These are phyloP conservation scores for Oenanthe oenanthe DNA, from an alignment of 2,113 vertebrate genomes.

Conservation along the genomic window DNA sequence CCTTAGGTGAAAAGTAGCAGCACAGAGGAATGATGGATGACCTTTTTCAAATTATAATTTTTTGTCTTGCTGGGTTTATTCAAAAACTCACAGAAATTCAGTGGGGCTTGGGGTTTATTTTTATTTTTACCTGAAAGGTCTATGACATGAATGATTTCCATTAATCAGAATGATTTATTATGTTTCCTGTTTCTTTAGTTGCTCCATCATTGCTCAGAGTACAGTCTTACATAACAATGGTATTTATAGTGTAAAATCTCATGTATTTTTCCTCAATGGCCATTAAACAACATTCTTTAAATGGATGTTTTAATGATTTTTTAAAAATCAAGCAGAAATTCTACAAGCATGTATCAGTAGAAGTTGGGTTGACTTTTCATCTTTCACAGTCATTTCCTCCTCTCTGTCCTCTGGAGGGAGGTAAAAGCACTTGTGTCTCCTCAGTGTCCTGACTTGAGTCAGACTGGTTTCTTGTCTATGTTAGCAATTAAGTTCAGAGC, in stretches of 20 bases:
- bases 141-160: not conserved
- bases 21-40: not conserved
- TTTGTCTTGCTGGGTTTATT: not conserved
- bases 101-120: not conserved
- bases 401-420: not conserved
- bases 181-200: not conserved
- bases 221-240: not conserved
- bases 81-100: not conserved
- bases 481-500: not conserved
- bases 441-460: not conserved
- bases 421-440: not conserved
- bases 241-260: not conserved
- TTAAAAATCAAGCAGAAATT: not conserved
- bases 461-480: not conserved
- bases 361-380: not conserved
- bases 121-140: not conserved
- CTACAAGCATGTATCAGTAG: not conserved
- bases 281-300: not conserved
- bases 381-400: not conserved
- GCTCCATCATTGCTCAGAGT: not conserved
- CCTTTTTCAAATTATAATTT: not conserved
- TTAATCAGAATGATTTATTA: constrained; percentile 1
- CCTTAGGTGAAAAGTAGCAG: not conserved
- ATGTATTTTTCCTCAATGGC: not conserved
- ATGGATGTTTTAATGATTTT: not conserved